Conservation (phyloP, 2,888 invertebrate genomes). For the Apamea crenata region DNA sequence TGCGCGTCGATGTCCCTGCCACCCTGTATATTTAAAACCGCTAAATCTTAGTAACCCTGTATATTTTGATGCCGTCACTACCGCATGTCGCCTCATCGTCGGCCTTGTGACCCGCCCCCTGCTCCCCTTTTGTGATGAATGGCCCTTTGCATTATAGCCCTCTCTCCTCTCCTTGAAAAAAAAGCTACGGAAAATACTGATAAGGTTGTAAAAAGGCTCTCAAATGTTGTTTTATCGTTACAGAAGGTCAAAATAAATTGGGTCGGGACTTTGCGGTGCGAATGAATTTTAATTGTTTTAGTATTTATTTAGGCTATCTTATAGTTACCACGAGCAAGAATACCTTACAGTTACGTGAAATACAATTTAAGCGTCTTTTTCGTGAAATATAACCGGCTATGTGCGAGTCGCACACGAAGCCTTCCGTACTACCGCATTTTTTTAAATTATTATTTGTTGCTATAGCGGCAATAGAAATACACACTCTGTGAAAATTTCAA, state of each 20-base stretch:
- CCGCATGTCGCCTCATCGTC: constrained; percentile 43
- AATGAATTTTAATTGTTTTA: not conserved
- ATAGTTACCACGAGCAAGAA: not conserved
- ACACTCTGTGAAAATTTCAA: too few species aligned
- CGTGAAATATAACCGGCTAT: too few species aligned
- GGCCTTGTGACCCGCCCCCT: constrained; percentile 42
- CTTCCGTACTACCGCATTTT: too few species aligned
- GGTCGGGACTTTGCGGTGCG: not conserved
- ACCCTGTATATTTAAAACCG: constrained; percentile 11
- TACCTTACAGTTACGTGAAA: not conserved
- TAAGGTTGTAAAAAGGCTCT: constrained; percentile 45
- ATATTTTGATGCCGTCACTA: constrained; percentile 45
- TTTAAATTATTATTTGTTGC: too few species aligned
- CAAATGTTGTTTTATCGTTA: constrained; percentile 29
- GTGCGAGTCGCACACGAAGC: too few species aligned
- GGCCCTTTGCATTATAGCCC: constrained; percentile 43
- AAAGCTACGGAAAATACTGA: constrained; percentile 36
- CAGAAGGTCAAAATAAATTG: constrained; percentile 20
- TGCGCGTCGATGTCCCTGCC: too few species aligned
- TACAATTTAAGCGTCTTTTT: too few species aligned
- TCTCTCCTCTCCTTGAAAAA: constrained; percentile 19
- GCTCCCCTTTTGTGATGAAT: constrained; percentile 56
- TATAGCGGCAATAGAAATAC: too few species aligned
- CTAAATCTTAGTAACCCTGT: constrained; percentile 18
- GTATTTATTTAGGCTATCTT: not conserved